Percentiles rank a stretch among this genome's conserved stretches.
Conservation (phyloP, 2,888 invertebrate genomes). For the Invenusta paracnida region DNA sequence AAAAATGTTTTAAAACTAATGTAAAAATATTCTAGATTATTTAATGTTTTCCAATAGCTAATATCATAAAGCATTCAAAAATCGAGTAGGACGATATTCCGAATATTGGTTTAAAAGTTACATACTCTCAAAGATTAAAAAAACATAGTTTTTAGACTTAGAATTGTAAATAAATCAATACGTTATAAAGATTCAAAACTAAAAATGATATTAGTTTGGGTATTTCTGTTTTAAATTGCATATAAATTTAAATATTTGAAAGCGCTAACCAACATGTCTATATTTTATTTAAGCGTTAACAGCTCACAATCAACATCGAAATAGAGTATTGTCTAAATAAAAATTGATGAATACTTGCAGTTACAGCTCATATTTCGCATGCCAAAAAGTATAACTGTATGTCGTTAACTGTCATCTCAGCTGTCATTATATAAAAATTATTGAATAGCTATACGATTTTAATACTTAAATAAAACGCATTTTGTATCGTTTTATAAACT, state of each 20-base stretch:
- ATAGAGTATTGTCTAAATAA: neutral
- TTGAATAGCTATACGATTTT: neutral
- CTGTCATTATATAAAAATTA: neutral
- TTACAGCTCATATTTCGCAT: neutral
- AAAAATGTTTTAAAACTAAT: neutral
- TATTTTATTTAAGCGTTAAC: neutral
- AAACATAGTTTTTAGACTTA: neutral
- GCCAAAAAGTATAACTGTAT: neutral
- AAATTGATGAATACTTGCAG: neutral
- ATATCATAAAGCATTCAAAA: slow-evolving; percentile 4
- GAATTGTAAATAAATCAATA: neutral
- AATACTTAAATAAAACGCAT: neutral
- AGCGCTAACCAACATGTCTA: neutral
- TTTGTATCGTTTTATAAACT: neutral
- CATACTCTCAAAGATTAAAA: neutral
- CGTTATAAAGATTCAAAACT: neutral
- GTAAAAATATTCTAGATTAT: neutral
- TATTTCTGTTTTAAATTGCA: neutral
- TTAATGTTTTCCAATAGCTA: neutral
- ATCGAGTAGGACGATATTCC: neutral
- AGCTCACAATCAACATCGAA: neutral
- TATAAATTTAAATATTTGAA: neutral
- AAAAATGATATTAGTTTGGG: neutral
- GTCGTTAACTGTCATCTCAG: neutral
- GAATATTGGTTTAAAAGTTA: neutral